Evolutionary conservation across 1,140 invertebrate species (phyloP), one percentile per base, ranked within the genome.

Genomic region (Neoseiulus cucumeris): DNA sequence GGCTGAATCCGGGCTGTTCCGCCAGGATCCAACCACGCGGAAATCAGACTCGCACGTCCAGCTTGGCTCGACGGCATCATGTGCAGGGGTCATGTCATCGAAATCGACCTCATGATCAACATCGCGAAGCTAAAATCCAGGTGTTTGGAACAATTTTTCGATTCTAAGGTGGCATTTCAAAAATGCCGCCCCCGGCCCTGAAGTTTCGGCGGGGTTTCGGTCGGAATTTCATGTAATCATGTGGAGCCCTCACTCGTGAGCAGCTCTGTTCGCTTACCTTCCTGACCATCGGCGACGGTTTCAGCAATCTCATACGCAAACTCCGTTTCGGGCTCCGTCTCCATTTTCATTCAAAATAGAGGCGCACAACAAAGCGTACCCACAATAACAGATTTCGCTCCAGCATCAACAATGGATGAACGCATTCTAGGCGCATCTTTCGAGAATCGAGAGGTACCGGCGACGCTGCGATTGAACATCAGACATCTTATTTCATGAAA

Each of bases 281-380:
- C 51, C 33, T 59, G 51, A 17, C 51, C 51, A 59, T 59, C 51
- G 51, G 25, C 51, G 51, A 59, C 51, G 14, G 25, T 33, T 20
- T 59, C 51, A 20, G 51, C 51, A 14, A 59, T 59, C 51, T 59
- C 51, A 33, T 59, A 59, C 51, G 51, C 22, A 20, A 59, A 59
- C 33, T 59, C 51, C 51, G 51, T 59, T 33, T 25, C 51, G 51
- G 51, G 51, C 51, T 59, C 51, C 25, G 51, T 33, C 51, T 59
- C 51, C 51, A 59, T 59, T 59, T 59, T 59, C 51, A 59, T 59
- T 59, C 51, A 59, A 59, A 59, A 59, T 59, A 59, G 25, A 33
- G 33, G 51, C 51, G 33, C 51, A 59, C 22, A 59, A 25, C 51
- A 39, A 39, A 39, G 51, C 51, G 51, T 59, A 25, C 22, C 25